These are phyloP conservation scores for Lates calcarifer DNA, from an alignment of 2,113 vertebrate genomes.

Conservation along the genomic window DNA sequence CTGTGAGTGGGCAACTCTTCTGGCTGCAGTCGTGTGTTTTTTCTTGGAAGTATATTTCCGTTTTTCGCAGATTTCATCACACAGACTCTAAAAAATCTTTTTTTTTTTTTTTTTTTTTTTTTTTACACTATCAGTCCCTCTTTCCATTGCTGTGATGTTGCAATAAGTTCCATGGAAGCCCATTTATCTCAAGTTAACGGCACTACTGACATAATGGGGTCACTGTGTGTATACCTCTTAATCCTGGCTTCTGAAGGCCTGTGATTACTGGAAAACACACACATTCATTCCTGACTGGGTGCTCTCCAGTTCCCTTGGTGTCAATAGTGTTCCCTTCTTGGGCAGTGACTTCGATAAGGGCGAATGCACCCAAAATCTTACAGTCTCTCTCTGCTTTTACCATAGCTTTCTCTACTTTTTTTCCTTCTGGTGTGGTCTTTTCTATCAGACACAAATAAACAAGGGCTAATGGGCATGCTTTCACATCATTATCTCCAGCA, in stretches of 20 bases:
- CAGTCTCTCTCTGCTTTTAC: neutral
- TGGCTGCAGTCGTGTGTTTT: constrained; percentile 8
- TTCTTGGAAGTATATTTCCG: constrained; percentile 39
- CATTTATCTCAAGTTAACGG: constrained; percentile 68
- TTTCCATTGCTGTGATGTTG: constrained; percentile 53
- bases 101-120: too few species aligned
- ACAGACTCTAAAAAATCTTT: constrained; percentile 11
- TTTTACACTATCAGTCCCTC: constrained; percentile 21
- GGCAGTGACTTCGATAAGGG: neutral
- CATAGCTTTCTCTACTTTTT: neutral
- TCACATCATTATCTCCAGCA: constrained; percentile 17
- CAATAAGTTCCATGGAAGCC: constrained; percentile 62
- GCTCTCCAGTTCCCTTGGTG: constrained; percentile 24
- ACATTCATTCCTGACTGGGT: constrained; percentile 30
- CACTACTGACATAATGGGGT: constrained; percentile 77
- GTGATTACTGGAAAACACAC: constrained; percentile 54
- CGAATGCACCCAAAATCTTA: neutral
- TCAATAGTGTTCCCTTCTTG: constrained; percentile 1
- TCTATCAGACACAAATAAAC: neutral
- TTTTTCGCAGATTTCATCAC: constrained; percentile 61
- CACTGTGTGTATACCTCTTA: constrained; percentile 67
- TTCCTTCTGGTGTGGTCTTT: neutral
- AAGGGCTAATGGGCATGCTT: constrained; percentile 16
- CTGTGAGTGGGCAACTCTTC: constrained; percentile 1
- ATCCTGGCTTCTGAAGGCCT: constrained; percentile 56